Conservation (phyloP, 2,113 vertebrate species). For the Tachysurus vachellii region DNA sequence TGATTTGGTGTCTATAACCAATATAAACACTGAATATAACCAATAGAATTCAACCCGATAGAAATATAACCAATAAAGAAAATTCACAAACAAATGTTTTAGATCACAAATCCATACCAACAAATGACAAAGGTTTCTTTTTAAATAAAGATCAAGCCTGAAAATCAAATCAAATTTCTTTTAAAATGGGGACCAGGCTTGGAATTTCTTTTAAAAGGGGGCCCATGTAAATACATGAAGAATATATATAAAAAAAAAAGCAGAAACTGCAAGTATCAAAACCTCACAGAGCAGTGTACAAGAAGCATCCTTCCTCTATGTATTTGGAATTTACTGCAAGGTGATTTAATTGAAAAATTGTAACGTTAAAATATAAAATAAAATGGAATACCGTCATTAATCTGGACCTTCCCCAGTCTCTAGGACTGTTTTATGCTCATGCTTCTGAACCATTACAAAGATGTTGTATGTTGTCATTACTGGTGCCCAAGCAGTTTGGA, state of each 20-base stretch:
- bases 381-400: slow-evolving; percentile 43
- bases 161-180: not conserved
- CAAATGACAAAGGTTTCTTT: not conserved
- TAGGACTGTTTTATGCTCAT: slow-evolving; percentile 10
- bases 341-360: slow-evolving; percentile 23
- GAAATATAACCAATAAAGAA: not conserved
- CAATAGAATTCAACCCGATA: not conserved
- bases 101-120: not conserved
- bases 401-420: slow-evolving; percentile 41
- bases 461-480: slow-evolving; percentile 62
- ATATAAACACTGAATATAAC: not conserved
- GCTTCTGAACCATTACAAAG: slow-evolving; percentile 15
- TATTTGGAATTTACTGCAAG: slow-evolving; percentile 24
- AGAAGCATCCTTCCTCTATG: not conserved
- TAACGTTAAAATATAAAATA: slow-evolving; percentile 1
- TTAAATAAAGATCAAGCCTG: not conserved
- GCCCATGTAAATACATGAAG: not conserved
- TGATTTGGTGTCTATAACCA: not conserved
- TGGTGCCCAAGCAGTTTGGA: slow-evolving; percentile 89
- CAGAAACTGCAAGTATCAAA: not conserved
- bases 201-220: not conserved
- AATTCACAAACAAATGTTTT: not conserved
- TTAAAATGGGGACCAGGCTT: not conserved
- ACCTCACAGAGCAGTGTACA: not conserved
- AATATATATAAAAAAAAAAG: not conserved